These are phyloP conservation scores for Upupa epops DNA, from an alignment of 2,113 vertebrate species.

Conservation along the genomic window DNA sequence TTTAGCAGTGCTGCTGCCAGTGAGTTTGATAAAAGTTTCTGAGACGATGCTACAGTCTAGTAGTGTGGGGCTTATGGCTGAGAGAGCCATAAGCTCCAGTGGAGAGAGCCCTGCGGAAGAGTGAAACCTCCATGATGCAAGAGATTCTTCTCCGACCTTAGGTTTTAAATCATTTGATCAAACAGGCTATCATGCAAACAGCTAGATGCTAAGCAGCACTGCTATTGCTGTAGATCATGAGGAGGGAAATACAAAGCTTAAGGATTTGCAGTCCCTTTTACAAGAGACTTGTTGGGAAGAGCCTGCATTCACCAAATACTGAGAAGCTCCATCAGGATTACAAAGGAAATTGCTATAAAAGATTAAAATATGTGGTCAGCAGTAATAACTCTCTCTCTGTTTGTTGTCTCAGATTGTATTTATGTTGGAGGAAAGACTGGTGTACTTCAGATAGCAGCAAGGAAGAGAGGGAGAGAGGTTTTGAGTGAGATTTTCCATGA, in stretches of 20 bases:
- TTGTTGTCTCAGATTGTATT: constrained; percentile 13
- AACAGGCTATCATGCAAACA: neutral
- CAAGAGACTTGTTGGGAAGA: neutral
- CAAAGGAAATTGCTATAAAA: constrained; percentile 34
- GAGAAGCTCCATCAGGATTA: neutral
- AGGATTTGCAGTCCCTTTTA: neutral
- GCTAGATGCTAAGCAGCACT: neutral
- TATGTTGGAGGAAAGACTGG: constrained; percentile 28
- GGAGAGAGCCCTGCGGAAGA: neutral
- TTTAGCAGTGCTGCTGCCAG: neutral
- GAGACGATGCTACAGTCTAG: neutral
- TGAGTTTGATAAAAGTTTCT: neutral
- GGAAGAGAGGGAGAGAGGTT: constrained; percentile 8
- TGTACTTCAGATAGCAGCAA: constrained; percentile 35
- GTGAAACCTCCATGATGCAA: neutral
- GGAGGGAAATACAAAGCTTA: neutral
- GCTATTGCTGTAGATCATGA: neutral
- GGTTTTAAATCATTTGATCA: neutral
- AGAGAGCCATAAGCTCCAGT: no score
- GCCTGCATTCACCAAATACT: neutral
- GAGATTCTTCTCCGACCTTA: neutral
- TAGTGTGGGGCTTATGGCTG: neutral
- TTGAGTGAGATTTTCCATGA: neutral
- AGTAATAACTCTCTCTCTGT: constrained; percentile 5
- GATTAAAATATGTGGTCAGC: constrained; percentile 6